Evolutionary conservation across 2,797 vertebrate genomes (phyloP), one percentile per base, ranked within the genome.

Genomic region (Ceryle rudis): DNA sequence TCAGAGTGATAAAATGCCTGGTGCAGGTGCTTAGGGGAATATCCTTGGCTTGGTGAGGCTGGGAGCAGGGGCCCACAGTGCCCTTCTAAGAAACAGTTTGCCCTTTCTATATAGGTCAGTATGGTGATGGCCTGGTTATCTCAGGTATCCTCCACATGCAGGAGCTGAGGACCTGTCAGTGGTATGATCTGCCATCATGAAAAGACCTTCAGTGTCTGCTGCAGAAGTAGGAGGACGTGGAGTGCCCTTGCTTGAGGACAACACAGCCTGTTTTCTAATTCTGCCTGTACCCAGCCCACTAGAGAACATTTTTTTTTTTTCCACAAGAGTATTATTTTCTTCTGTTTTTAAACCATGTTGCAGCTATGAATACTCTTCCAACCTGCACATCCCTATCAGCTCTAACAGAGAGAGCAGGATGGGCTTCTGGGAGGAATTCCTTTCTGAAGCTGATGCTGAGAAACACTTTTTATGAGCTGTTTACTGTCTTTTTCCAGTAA

Each of bases 401-500:
- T 62, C 31, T 23, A 46, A 67, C 37, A 71, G 61, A 82, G 23
- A 31, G 31, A 79, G 33, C 5, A 37, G 90, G 73, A 79, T 57
- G 67, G 52, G 26, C 49, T 93, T 57, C 55, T 87, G 79, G 41
- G 70, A 96, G 60, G 62, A 95, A 94, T 97, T 97, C 37, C 84
- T 87, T 51, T 74, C 90, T 94, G 85, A 66, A 71, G 73, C 88
- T 75, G 74, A 83, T 81, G 91, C 71, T 87, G 89, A 93, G 77
- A 91, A 91, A 95, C 64, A 88, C 35, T 70, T 97, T 94, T 96
- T 92, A 95, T 70, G 67, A 96, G 65, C 73, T 86, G 79, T 87
- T 97, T 97, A 83, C 91, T 65, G 46, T 90, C 31, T 61, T 94
- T 94, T 95, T 82, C 84, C 58, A 92, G 83, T 89, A 95, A 90